Evolutionary conservation across 2,888 invertebrate genomes (phyloP).

Genomic region (Drosophila picticornis): DNA sequence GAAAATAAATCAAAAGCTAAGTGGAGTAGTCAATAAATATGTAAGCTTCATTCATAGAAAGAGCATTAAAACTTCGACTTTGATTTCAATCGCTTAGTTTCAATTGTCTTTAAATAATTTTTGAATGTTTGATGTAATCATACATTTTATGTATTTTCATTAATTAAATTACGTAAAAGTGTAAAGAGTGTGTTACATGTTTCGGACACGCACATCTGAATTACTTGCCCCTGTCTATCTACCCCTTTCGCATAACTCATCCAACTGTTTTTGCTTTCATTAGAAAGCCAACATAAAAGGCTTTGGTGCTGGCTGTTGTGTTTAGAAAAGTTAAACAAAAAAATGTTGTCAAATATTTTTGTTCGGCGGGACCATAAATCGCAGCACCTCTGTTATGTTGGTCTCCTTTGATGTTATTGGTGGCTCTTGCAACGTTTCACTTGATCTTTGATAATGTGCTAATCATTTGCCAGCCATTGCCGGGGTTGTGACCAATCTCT

Average conservation of each 20-base stretch:
- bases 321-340: constrained; percentile 39
- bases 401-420: constrained; percentile 30
- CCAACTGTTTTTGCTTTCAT: constrained; percentile 63
- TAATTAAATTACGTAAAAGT: constrained; percentile 76
- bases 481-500: constrained; percentile 43
- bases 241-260: constrained; percentile 13
- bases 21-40: not conserved
- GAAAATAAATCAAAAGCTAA: not conserved
- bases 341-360: constrained; percentile 46
- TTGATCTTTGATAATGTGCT: constrained; percentile 49
- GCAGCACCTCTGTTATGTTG: constrained; percentile 24
- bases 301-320: constrained; percentile 43
- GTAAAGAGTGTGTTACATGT: constrained; percentile 59
- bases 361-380: constrained; percentile 43
- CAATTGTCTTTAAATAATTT: constrained; percentile 33
- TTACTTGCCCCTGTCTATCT: constrained; percentile 5
- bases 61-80: constrained; percentile 37
- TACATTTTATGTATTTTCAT: constrained; percentile 61
- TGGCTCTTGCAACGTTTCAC: constrained; percentile 39
- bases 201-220: constrained; percentile 57
- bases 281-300: constrained; percentile 66
- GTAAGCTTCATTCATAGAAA: constrained; percentile 5
- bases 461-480: constrained; percentile 26
- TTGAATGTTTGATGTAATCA: constrained; percentile 59
- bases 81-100: constrained; percentile 23